Conservation (phyloP, 1,140 invertebrate species). For the Medauroidea extradentata region DNA sequence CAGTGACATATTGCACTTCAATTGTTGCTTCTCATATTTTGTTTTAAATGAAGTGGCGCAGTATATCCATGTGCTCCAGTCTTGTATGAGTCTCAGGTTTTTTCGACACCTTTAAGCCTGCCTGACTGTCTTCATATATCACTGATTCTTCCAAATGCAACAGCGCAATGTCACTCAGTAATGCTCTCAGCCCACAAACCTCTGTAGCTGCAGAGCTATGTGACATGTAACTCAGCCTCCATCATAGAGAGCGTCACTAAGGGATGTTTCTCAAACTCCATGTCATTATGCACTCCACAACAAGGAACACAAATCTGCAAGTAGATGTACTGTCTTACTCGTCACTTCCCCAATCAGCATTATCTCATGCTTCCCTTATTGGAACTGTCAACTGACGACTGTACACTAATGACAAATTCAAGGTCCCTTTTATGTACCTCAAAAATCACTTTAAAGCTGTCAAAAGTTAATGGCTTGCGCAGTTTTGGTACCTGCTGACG, state of each 20-base stretch:
- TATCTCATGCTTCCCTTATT: too few species aligned
- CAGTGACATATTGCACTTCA: too few species aligned
- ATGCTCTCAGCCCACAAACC: conserved; percentile 26
- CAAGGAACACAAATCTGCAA: conserved; percentile 13
- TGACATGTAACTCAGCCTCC: conserved; percentile 32
- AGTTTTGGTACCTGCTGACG: too few species aligned
- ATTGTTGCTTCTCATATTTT: too few species aligned
- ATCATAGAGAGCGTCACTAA: conserved; percentile 34
- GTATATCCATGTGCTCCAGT: conserved; percentile 21
- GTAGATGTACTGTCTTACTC: conserved; percentile 15
- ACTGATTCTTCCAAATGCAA: background rate
- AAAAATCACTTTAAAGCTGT: too few species aligned
- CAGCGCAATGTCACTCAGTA: conserved; percentile 18
- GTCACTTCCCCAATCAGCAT: too few species aligned
- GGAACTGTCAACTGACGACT: too few species aligned
- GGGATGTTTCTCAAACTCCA: conserved; percentile 26
- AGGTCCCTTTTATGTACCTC: too few species aligned
- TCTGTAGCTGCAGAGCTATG: conserved; percentile 21
- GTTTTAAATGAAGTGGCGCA: too few species aligned
- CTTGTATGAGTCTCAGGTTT: conserved; percentile 17
- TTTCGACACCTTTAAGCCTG: conserved; percentile 11
- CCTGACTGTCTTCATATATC: conserved; percentile 22
- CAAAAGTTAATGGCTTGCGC: too few species aligned
- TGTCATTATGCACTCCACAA: conserved; percentile 15
- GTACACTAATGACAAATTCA: too few species aligned